Evolutionary conservation across 2,888 invertebrate species (phyloP).

Genomic region (Cantharis rustica): DNA sequence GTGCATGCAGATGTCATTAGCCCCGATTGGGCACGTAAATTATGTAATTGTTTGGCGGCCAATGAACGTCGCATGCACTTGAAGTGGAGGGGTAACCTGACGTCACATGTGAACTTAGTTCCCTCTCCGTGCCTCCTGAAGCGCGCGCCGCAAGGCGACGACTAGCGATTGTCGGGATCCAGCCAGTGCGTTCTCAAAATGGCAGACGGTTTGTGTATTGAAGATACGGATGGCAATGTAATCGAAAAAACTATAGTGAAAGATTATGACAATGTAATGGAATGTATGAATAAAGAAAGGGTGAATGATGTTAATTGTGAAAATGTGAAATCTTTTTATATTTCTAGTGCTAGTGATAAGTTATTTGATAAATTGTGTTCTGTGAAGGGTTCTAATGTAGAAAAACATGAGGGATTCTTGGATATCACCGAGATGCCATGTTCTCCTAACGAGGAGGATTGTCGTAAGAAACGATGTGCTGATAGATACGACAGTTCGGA

Average conservation of each 20-base stretch:
- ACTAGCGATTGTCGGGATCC: conserved; percentile 18
- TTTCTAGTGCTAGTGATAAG: conserved; percentile 52
- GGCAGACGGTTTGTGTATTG: conserved; percentile 78
- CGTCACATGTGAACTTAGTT: conserved; percentile 44
- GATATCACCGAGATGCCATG: conserved; percentile 41
- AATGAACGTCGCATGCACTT: conserved; percentile 55
- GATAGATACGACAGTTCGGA: conserved; percentile 93
- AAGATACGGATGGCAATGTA: conserved; percentile 65
- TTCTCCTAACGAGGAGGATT: conserved; percentile 57
- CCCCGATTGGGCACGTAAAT: conserved; percentile 55
- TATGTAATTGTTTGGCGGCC: conserved; percentile 55
- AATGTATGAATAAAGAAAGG: conserved; percentile 54
- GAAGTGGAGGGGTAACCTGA: conserved; percentile 42
- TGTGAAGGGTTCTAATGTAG: conserved; percentile 38
- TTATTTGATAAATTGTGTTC: conserved; percentile 51
- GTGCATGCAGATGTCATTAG: conserved; percentile 55
- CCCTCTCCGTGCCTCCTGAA: conserved; percentile 50
- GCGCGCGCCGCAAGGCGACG: conserved; percentile 37
- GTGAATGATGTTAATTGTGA: conserved; percentile 61
- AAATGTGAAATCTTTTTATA: conserved; percentile 58
- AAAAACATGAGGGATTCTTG: conserved; percentile 49
- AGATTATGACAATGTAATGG: conserved; percentile 57
- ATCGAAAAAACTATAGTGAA: conserved; percentile 63
- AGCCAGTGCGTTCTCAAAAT: conserved; percentile 75
- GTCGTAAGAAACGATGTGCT: conserved; percentile 82